Evolutionary conservation across 2,797 vertebrate genomes (phyloP).

Genomic region (Platyrinchus mystaceus): DNA sequence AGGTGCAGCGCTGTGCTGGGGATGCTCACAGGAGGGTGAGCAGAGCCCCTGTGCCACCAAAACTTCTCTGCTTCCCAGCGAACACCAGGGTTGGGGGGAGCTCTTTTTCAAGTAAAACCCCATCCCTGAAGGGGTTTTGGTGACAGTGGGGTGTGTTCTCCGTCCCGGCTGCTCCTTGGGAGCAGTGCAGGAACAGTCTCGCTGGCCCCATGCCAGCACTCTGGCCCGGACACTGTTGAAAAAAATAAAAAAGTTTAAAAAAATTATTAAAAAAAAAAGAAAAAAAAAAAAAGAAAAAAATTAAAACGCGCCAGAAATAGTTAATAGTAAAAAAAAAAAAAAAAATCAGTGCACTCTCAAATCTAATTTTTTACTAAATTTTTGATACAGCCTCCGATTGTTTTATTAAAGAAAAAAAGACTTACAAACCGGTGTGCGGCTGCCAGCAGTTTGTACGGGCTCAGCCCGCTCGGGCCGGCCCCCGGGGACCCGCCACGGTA

Average conservation of each 20-base stretch:
- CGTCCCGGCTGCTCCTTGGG: neutral
- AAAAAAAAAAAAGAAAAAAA: neutral
- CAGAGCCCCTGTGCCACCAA: fast-evolving
- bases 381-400: conserved; percentile 90
- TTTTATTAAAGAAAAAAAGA: conserved; percentile 83
- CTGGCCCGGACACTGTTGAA: neutral
- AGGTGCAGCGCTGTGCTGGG: neutral
- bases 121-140: conserved; percentile 68
- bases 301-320: conserved; percentile 55
- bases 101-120: conserved; percentile 44
- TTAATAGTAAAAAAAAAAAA: conserved; percentile 42
- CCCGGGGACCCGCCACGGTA: conserved; percentile 51
- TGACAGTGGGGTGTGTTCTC: conserved; percentile 68
- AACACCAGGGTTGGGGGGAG: neutral
- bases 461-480: conserved; percentile 77
- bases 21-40: fast-evolving
- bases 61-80: neutral
- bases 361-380: conserved; percentile 83
- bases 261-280: neutral
- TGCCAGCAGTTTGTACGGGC: conserved; percentile 87
- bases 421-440: conserved; percentile 81
- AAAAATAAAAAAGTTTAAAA: neutral
- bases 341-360: conserved; percentile 72
- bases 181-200: conserved; percentile 41
- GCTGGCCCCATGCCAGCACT: neutral